phyloP scores from a whole-genome alignment of 2,113 vertebrate genomes.

The Promerops cafer region DNA sequence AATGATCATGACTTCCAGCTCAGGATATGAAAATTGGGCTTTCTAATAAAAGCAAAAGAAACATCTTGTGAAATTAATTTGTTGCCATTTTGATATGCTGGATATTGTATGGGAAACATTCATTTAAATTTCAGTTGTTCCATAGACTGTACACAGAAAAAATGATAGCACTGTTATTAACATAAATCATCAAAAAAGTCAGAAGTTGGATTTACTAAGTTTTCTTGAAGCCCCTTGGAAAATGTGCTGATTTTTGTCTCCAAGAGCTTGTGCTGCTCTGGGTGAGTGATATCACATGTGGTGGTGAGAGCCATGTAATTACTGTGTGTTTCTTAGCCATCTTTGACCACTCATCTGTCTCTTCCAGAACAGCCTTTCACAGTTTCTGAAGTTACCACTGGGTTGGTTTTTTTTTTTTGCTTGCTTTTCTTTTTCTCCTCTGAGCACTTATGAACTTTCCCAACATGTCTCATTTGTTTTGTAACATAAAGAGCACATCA shows the following conservation, averaged over 20 bases:
- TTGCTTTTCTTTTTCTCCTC: not conserved
- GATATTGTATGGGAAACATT: conserved; percentile 19
- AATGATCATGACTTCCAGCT: not conserved
- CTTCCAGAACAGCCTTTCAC: not conserved
- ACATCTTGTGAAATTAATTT: conserved; percentile 25
- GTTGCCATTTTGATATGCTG: not conserved
- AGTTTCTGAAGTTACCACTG: not conserved
- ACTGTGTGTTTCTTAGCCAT: not conserved
- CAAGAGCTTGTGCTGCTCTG: not conserved
- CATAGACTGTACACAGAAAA: not conserved
- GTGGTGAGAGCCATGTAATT: conserved; percentile 29
- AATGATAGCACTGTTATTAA: not conserved
- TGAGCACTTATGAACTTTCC: not conserved
- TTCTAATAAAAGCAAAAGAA: not conserved
- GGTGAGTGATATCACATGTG: conserved; percentile 21
- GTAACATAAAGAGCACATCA: not conserved
- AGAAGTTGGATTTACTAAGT: not conserved
- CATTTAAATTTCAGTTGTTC: not conserved
- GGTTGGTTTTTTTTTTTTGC: accelerated
- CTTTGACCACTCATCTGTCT: not conserved
- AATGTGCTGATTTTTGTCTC: not conserved
- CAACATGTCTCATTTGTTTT: not conserved
- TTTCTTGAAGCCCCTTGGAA: conserved; percentile 27
- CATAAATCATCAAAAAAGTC: conserved; percentile 6
- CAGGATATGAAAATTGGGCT: not conserved